Evolutionary conservation across 2,797 vertebrate genomes (phyloP), one percentile per base, ranked within the genome.

Genomic region (Sparus aurata): DNA sequence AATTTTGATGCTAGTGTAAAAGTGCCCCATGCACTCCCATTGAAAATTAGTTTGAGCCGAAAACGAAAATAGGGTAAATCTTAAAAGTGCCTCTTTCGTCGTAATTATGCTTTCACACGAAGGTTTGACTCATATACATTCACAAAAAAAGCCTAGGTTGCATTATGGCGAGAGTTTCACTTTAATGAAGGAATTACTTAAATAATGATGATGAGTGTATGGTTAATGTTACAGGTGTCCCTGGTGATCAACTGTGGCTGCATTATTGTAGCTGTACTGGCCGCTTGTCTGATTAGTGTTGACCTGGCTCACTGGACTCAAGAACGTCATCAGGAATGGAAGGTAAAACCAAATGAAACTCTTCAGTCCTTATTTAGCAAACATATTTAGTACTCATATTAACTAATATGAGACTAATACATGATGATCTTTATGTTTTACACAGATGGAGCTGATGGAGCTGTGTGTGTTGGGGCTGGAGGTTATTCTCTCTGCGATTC

Each of bases 361-460:
- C 16, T 43, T 64, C 1, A 41, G 10, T 8, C 0, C 3, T 58
- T 22, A 7, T 53, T 54, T 18, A 25, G 15, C 1, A 30, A 34
- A 34, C 34, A 38, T 38, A 38, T 11, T 10, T 38, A 38, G 9
- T 11, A 2, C 8, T 54, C 12, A 1, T 18, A 20, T 54, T 38
- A 22, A 4, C 17, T 7, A 2, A 53, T 8, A 17, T 18, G 5
- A 57, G 58, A 65, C 5, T 1, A 20, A 72, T 43, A 16, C 23
- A 69, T 50, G 27, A 69, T 50, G 27, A 10, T 65, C 7, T 82
- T 50, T 76, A 3, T 88, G 22, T 81, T 87, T 87, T 38, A 18
- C 2, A 27, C 90, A 95, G 95, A 74, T 94, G 46, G 93, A 93
- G 82, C 1, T 86, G 41, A 8, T 96, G 84, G 82, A 84, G 50